phyloP scores from a whole-genome alignment of 2,113 vertebrate species.

The Hippopotamus amphibius region DNA sequence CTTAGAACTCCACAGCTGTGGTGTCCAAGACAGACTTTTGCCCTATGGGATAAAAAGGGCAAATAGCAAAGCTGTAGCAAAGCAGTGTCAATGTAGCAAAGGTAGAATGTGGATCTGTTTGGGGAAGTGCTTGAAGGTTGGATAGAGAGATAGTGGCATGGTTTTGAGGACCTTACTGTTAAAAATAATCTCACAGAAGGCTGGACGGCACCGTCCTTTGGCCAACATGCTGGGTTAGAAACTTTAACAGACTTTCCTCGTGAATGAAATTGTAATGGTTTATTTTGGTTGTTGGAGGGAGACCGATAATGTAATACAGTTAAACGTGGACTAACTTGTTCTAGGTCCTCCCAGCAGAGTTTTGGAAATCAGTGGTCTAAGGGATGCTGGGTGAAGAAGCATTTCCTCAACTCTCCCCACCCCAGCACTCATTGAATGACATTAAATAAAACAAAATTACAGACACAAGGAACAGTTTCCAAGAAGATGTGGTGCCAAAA shows the following conservation, averaged over 20 bases:
- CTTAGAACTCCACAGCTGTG: background rate
- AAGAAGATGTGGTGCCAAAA: background rate
- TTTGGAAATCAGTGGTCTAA: background rate
- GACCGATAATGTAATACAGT: background rate
- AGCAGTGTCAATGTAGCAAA: background rate
- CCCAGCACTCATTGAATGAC: background rate
- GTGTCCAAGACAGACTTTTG: background rate
- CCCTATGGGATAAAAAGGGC: background rate
- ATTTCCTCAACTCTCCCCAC: background rate
- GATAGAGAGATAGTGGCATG: background rate
- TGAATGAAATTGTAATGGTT: background rate
- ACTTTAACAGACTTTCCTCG: background rate
- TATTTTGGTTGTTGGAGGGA: slow-evolving; percentile 22
- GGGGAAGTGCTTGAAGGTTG: background rate
- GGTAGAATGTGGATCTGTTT: background rate
- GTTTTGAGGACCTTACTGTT: slow-evolving; percentile 23
- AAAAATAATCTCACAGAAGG: slow-evolving; percentile 47
- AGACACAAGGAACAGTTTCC: background rate
- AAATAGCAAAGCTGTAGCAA: background rate
- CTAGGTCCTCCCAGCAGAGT: slow-evolving; percentile 4
- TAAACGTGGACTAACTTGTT: background rate
- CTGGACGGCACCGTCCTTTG: background rate
- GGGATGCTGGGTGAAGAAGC: background rate
- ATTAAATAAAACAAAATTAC: background rate
- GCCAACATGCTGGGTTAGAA: slow-evolving; percentile 31